Evolutionary conservation across 2,888 invertebrate genomes (phyloP).

Genomic region (Pristionchus exspectatus): DNA sequence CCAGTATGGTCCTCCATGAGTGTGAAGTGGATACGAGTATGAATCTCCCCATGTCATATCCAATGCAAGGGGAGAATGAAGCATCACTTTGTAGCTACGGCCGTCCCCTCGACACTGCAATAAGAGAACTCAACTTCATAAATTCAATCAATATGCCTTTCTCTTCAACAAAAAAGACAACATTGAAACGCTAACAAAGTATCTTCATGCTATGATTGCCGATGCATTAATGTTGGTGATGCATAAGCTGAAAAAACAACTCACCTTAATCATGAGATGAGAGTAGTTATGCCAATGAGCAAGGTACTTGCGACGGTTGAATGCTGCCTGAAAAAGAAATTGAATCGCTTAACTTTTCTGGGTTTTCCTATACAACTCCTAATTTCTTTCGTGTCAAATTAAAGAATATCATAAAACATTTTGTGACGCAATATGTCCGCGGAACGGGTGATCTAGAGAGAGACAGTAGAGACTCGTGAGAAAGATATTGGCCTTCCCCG

Average conservation of each 20-base stretch:
- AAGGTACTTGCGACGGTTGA: conserved; percentile 72
- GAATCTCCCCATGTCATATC: conserved; percentile 93
- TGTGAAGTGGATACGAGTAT: conserved; percentile 90
- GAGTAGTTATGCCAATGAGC: conserved; percentile 74
- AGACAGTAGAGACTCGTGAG: too few relatives aligned
- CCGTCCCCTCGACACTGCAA: conserved; percentile 89
- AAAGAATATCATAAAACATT: too few relatives aligned
- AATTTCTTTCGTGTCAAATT: too few relatives aligned
- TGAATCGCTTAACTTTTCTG: too few relatives aligned
- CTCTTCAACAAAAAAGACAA: too few relatives aligned
- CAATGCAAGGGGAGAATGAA: conserved; percentile 87
- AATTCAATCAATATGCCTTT: not conserved
- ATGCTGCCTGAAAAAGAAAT: conserved; percentile 57
- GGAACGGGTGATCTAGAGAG: too few relatives aligned
- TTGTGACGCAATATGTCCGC: too few relatives aligned
- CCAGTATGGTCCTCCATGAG: conserved; percentile 98
- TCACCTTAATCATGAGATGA: conserved; percentile 75
- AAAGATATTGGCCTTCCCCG: too few relatives aligned
- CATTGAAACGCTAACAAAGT: not conserved
- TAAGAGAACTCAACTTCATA: not conserved
- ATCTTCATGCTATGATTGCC: not conserved
- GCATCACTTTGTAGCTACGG: conserved; percentile 89
- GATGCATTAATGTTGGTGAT: too few relatives aligned
- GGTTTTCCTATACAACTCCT: too few relatives aligned
- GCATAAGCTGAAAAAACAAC: too few relatives aligned